Evolutionary conservation across 2,113 vertebrate genomes (phyloP), one percentile per base, ranked within the genome.

Genomic region (Chloropsis cyanopogon): DNA sequence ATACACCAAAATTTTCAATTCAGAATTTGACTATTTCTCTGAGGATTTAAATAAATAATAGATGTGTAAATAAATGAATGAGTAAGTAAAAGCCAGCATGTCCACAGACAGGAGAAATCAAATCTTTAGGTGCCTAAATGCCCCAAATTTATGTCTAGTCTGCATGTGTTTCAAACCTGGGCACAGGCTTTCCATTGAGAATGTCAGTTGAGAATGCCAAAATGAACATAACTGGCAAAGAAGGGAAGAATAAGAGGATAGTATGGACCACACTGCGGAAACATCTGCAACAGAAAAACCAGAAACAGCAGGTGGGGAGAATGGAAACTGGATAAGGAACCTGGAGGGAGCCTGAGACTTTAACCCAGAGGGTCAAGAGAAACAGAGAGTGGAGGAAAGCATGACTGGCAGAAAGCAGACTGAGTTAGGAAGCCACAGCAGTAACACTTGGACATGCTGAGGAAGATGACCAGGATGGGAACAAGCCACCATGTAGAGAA

Each of bases 211-310:
- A 73, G 29, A 41, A 59, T 4, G 12, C 5, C 14, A 22, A 71
- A 65, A 47, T 0, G 2, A 52, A 33, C 26, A 19, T 2, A 18
- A 24, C 4, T 61, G 20, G 31, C 17, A 56, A 70, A 42, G 23
- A 54, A 56, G 18, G 11, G 15, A 73, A 14, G 6, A 26, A 33
- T 23, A 52, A 81, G 12, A 59, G 68, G 10, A 53, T 53, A 81
- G 33, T 14, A 6, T 59, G 39, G 42, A 72, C 14, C 10, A 14
- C 0, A 0, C 14, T 77, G 10, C 26, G 39, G 47, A 78, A 88
- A 63, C 17, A 66, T 25, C 18, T 19, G 11, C 8, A 37, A 47
- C 3, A 64, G 46, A 14, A 64, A 56, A 92, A 37, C 3, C 16
- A 69, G 13, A 44, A 80, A 47, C 16, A 54, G 13, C 21, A 63